Evolutionary conservation across 2,797 vertebrate genomes (phyloP).

Genomic region (Clamator glandarius): DNA sequence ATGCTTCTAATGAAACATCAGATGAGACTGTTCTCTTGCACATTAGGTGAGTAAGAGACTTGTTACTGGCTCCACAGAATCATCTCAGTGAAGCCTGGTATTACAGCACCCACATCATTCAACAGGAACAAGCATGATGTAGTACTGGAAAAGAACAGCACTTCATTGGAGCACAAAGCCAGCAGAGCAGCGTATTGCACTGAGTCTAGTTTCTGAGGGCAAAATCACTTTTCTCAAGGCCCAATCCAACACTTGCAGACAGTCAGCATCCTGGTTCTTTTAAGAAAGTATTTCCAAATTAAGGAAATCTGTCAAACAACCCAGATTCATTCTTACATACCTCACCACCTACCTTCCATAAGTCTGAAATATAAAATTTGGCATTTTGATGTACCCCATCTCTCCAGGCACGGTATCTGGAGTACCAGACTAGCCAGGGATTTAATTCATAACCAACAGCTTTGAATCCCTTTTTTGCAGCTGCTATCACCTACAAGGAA

Average conservation of each 20-base stretch:
- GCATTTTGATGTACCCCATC: slow-evolving; percentile 86
- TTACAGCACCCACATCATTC: neutral
- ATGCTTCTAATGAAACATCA: accelerated
- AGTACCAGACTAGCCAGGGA: slow-evolving; percentile 96
- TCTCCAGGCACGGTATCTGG: slow-evolving; percentile 89
- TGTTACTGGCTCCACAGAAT: neutral
- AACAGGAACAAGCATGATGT: accelerated
- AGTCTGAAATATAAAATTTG: slow-evolving; percentile 89
- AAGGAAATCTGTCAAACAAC: neutral
- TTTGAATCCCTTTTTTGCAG: slow-evolving; percentile 89
- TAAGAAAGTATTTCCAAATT: neutral
- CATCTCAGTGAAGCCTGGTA: neutral
- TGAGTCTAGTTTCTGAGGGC: neutral
- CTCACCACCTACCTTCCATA: slow-evolving; percentile 90
- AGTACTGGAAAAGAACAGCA: neutral
- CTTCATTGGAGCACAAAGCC: neutral
- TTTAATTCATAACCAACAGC: slow-evolving; percentile 94
- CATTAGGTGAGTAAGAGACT: neutral
- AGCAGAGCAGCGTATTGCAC: neutral
- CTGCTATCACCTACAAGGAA: slow-evolving; percentile 89
- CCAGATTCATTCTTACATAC: neutral
- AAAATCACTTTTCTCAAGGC: neutral
- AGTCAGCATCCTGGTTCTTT: neutral
- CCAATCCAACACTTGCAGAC: neutral
- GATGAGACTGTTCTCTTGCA: neutral